Percentiles rank a stretch among this genome's conserved stretches.
phyloP scores from a whole-genome alignment of 2,113 vertebrate species.

The Egretta garzetta region DNA sequence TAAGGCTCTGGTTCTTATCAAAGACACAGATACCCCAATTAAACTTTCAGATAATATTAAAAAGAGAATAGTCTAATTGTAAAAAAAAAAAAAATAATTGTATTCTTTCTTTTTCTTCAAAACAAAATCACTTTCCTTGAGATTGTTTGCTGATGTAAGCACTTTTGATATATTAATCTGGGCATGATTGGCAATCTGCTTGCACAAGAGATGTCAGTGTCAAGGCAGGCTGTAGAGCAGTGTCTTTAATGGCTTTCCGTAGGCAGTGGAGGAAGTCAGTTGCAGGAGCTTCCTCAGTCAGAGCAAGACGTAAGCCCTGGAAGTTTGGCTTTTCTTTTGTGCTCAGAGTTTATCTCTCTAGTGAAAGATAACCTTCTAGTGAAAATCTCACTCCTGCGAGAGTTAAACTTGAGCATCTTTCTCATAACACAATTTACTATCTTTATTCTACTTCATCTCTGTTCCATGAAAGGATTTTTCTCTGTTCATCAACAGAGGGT shows the following conservation, averaged over 20 bases:
- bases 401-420: neutral
- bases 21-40: constrained; percentile 55
- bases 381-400: neutral
- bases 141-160: neutral
- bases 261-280: neutral
- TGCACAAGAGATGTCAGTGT: neutral
- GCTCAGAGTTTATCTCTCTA: neutral
- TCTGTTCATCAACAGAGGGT: neutral
- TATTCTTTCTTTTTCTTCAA: neutral
- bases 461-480: neutral
- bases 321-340: neutral
- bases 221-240: neutral
- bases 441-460: neutral
- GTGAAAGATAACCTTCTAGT: neutral
- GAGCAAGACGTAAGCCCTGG: neutral
- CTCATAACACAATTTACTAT: neutral
- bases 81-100: neutral
- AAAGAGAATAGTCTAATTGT: constrained; percentile 1
- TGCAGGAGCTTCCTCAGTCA: neutral
- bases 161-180: neutral
- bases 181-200: neutral
- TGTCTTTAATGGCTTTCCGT: neutral
- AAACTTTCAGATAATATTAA: constrained; percentile 17
- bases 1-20: constrained; percentile 55
- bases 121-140: constrained; percentile 28